Percentiles rank a stretch among this genome's conserved stretches.
These are phyloP conservation scores for Camponotus floridanus DNA, from an alignment of 1,140 invertebrate species.

Conservation along the genomic window DNA sequence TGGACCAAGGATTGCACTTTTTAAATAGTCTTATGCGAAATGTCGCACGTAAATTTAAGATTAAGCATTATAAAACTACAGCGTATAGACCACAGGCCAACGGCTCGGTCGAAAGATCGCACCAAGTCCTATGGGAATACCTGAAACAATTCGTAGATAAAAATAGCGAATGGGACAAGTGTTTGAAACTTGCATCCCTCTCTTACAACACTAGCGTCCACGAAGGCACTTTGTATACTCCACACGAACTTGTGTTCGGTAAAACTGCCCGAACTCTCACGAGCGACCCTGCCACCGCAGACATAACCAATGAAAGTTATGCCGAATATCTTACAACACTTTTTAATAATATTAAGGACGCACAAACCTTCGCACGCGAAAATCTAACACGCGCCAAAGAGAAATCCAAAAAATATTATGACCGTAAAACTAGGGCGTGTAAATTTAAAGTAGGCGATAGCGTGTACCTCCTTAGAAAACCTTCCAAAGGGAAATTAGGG, in stretches of 20 bases:
- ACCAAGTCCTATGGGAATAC: not conserved
- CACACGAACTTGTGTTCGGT: not conserved
- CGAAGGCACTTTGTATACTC: slow-evolving; percentile 6
- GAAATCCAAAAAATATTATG: not conserved
- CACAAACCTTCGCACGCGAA: not conserved
- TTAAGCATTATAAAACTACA: too few relatives aligned
- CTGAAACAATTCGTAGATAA: not conserved
- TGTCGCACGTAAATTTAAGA: too few relatives aligned
- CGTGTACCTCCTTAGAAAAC: not conserved
- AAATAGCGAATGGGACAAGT: not conserved
- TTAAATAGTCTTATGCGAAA: too few relatives aligned
- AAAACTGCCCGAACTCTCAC: too few relatives aligned
- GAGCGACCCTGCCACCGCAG: too few relatives aligned
- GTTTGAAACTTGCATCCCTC: not conserved
- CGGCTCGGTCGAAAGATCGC: too few relatives aligned
- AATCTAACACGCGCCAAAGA: not conserved
- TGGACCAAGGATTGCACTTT: too few relatives aligned
- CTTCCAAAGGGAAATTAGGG: not conserved
- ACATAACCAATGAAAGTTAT: too few relatives aligned
- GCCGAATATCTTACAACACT: not conserved
- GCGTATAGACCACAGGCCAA: too few relatives aligned
- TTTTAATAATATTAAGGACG: too few relatives aligned
- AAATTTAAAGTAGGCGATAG: not conserved
- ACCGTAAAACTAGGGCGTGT: not conserved
- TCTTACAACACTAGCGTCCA: slow-evolving; percentile 66